These are phyloP conservation scores for Gambusia holbrooki DNA, from an alignment of 2,113 vertebrate genomes.

Conservation along the genomic window DNA sequence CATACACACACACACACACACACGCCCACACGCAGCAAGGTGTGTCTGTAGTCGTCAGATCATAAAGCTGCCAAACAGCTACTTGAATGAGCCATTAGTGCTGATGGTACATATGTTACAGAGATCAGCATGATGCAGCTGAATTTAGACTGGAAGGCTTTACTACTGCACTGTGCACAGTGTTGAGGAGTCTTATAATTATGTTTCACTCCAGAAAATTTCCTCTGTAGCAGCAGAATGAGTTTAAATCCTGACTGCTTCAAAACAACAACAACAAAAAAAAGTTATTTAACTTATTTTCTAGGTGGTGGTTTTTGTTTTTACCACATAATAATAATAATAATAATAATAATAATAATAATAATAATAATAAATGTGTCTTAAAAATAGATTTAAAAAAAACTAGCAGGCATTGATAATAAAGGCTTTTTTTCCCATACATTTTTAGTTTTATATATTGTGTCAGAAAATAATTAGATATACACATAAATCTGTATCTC, in stretches of 20 bases:
- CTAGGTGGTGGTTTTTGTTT: not conserved
- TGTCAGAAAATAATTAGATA: not conserved
- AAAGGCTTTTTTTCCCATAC: not conserved
- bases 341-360: too few species aligned
- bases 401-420: not conserved
- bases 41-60: slow-evolving; percentile 48
- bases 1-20: slow-evolving; percentile 18
- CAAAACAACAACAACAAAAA: not conserved
- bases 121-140: slow-evolving; percentile 48
- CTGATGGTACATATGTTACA: slow-evolving; percentile 62
- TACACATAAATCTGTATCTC: too few species aligned
- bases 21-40: slow-evolving; percentile 28
- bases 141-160: slow-evolving; percentile 44
- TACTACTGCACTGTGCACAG: slow-evolving; percentile 27
- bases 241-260: slow-evolving; percentile 3
- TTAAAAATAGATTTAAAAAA: not conserved
- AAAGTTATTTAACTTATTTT: not conserved
- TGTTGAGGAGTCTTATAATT: slow-evolving; percentile 20
- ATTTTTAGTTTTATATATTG: not conserved
- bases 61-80: slow-evolving; percentile 64
- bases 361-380: not conserved
- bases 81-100: slow-evolving; percentile 58
- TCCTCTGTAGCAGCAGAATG: slow-evolving; percentile 1
- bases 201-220: slow-evolving; percentile 27
- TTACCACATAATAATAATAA: not conserved